Conservation (phyloP, 2,888 invertebrate genomes). For the Disparrhopalites patrizii region DNA sequence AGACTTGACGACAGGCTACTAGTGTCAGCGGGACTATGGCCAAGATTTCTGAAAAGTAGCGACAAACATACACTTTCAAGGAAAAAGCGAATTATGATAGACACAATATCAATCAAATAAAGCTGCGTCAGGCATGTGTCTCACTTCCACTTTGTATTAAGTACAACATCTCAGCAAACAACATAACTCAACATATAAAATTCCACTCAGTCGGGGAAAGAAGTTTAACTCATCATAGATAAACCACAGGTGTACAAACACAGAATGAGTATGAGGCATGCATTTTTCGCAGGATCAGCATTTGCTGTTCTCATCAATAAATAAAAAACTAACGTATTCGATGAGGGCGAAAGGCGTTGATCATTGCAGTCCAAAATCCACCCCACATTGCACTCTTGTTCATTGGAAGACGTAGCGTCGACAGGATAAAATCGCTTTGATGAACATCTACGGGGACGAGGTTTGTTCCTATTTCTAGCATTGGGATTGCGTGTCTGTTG, state of each 20-base stretch:
- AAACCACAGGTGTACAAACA: too few relatives aligned
- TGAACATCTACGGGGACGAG: constrained; percentile 28
- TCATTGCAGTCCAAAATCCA: constrained; percentile 82
- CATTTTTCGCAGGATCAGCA: too few relatives aligned
- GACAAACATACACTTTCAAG: constrained; percentile 22
- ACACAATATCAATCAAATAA: background rate
- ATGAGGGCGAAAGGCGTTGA: constrained; percentile 35
- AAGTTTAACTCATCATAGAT: constrained; percentile 17
- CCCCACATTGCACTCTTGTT: constrained; percentile 86
- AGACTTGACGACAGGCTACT: constrained; percentile 74
- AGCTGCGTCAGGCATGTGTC: too few relatives aligned
- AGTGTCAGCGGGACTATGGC: constrained; percentile 67
- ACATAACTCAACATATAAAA: constrained; percentile 19
- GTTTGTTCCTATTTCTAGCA: constrained; percentile 18
- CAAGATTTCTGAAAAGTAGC: constrained; percentile 63
- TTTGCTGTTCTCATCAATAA: too few relatives aligned
- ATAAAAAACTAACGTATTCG: constrained; percentile 33
- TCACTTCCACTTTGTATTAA: too few relatives aligned
- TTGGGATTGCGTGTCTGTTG: constrained; percentile 12
- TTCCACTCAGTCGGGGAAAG: constrained; percentile 26
- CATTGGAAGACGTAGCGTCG: constrained; percentile 27
- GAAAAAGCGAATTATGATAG: constrained; percentile 14
- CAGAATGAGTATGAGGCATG: too few relatives aligned
- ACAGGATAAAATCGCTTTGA: constrained; percentile 40
- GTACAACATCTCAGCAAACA: constrained; percentile 11